Evolutionary conservation across 2,888 invertebrate species (phyloP).

Genomic region (Dryadula phaetusa): DNA sequence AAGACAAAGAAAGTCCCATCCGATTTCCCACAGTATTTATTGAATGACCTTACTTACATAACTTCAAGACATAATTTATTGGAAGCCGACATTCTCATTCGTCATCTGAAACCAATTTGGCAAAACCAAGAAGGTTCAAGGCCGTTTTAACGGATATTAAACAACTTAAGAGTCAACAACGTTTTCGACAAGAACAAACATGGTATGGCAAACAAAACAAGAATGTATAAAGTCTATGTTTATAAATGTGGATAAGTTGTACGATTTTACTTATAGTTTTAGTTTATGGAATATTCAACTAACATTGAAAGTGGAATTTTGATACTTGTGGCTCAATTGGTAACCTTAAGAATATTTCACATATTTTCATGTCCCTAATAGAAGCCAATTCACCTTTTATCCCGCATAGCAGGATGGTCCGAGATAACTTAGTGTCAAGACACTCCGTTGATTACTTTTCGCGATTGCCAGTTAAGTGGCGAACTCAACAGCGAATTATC

Average conservation of each 20-base stretch:
- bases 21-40: neutral
- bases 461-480: no score
- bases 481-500: no score
- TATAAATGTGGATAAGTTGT: neutral
- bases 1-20: neutral
- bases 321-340: no score
- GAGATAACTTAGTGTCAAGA: no score
- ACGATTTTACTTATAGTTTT: no score
- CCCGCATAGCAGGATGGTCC: no score
- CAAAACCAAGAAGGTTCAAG: conserved; percentile 17
- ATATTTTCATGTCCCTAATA: no score
- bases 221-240: conserved; percentile 11
- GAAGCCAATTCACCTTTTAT: no score
- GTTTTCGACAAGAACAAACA: conserved; percentile 5
- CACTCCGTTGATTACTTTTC: no score
- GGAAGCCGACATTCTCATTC: neutral
- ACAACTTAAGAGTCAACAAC: conserved; percentile 12
- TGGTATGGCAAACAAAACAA: conserved; percentile 12
- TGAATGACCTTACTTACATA: conserved; percentile 5
- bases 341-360: no score
- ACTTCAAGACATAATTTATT: neutral
- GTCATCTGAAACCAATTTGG: conserved; percentile 6
- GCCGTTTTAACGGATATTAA: conserved; percentile 27
- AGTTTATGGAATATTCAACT: no score
- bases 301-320: no score